Percentiles rank a stretch among this genome's conserved stretches.
phyloP scores from a whole-genome alignment of 2,113 vertebrate genomes.

The Microcebus tavaratra region DNA sequence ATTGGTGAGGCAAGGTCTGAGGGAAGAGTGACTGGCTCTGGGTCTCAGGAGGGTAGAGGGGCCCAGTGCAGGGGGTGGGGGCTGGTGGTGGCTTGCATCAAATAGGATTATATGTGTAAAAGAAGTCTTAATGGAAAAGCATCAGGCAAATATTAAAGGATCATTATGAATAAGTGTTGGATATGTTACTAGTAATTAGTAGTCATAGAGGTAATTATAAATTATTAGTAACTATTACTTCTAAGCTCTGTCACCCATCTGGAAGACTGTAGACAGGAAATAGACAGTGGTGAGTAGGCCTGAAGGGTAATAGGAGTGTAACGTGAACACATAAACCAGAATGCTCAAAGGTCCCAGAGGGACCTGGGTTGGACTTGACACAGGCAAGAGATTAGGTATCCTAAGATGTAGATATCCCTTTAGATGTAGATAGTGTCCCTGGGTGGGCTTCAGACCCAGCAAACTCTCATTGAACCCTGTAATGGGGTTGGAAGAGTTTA shows the following conservation, averaged over 20 bases:
- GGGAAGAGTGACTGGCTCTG: background rate
- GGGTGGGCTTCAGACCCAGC: background rate
- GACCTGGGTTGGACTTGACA: background rate
- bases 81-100: background rate
- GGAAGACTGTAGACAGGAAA: background rate
- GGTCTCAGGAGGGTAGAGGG: background rate
- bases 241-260: background rate
- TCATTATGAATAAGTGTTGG: slow-evolving; percentile 17
- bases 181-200: background rate
- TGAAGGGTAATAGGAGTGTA: background rate
- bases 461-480: background rate
- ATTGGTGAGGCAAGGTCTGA: background rate
- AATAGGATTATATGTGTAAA: background rate
- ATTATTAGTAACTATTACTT: background rate
- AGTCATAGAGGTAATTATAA: background rate
- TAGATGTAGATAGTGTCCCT: background rate
- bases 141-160: background rate
- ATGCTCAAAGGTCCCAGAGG: background rate
- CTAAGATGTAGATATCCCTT: background rate
- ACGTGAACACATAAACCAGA: background rate
- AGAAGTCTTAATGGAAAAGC: slow-evolving; percentile 10
- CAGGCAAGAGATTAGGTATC: background rate
- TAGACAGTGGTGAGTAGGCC: background rate
- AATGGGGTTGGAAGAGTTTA: background rate
- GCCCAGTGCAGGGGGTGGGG: background rate